Conservation (phyloP, 2,888 invertebrate genomes). For the Ernsta delagoae region DNA sequence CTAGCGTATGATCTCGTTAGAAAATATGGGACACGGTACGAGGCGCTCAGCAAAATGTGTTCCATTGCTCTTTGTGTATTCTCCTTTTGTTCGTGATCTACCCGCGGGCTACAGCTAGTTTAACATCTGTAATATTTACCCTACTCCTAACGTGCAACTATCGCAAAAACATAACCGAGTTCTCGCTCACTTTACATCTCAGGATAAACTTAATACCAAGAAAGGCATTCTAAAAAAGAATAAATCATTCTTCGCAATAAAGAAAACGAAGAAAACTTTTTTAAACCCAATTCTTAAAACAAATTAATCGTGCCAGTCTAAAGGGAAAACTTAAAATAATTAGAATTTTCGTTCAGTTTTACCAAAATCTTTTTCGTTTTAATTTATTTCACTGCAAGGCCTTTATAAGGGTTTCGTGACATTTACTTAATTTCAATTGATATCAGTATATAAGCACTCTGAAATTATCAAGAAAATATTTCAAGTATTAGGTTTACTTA, state of each 20-base stretch:
- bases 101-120: constrained; percentile 53
- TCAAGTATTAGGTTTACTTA: too few species aligned
- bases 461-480: too few species aligned
- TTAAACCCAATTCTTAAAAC: constrained; percentile 39
- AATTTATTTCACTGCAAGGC: constrained; percentile 12
- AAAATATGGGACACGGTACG: constrained; percentile 77
- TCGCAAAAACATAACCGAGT: constrained; percentile 18
- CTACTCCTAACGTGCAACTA: constrained; percentile 13
- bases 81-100: constrained; percentile 77
- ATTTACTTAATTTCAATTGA: neutral
- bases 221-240: neutral
- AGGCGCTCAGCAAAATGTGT: constrained; percentile 75
- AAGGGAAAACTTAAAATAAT: constrained; percentile 42
- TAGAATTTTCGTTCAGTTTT: constrained; percentile 41
- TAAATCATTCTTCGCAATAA: constrained; percentile 22
- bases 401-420: constrained; percentile 17
- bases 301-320: constrained; percentile 40
- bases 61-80: constrained; percentile 79
- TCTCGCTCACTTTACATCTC: constrained; percentile 7
- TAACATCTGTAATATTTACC: constrained; percentile 46
- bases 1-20: constrained; percentile 78
- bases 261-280: constrained; percentile 38
- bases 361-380: constrained; percentile 16
- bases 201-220: neutral
- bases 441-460: neutral